These are phyloP conservation scores for Crax fasciolata DNA, from an alignment of 2,797 vertebrate species.

Conservation along the genomic window DNA sequence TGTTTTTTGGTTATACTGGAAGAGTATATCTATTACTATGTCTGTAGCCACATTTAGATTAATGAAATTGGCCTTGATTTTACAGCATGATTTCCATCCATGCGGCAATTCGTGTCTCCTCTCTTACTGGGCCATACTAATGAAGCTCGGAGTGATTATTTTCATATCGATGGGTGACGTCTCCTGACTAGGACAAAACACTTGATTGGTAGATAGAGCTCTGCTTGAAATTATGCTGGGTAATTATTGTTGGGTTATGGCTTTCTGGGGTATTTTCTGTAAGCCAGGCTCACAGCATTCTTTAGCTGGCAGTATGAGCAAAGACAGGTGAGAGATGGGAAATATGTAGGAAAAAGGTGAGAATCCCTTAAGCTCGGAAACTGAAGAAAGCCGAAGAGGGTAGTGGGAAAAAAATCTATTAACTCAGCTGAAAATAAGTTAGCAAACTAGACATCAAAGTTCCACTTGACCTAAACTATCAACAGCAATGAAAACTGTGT, in stretches of 20 bases:
- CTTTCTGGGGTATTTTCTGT: background rate
- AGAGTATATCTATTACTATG: background rate
- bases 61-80: background rate
- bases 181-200: background rate
- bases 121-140: accelerated
- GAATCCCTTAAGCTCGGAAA: background rate
- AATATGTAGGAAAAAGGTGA: background rate
- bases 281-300: background rate
- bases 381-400: background rate
- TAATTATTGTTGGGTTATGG: background rate
- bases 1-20: background rate
- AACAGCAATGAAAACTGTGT: constrained; percentile 75
- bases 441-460: constrained; percentile 63
- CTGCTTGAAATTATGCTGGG: background rate
- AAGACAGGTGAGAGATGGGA: background rate
- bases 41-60: background rate
- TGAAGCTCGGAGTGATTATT: accelerated
- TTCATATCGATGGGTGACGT: background rate
- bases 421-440: constrained; percentile 57
- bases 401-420: constrained; percentile 18
- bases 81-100: background rate
- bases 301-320: background rate
- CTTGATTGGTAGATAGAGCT: background rate
- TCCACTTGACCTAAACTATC: constrained; percentile 77
- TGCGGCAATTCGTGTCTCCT: accelerated